Base-by-base conservation (phyloP, 2,888 invertebrate genomes). In the Notodonta ziczac region DNA sequence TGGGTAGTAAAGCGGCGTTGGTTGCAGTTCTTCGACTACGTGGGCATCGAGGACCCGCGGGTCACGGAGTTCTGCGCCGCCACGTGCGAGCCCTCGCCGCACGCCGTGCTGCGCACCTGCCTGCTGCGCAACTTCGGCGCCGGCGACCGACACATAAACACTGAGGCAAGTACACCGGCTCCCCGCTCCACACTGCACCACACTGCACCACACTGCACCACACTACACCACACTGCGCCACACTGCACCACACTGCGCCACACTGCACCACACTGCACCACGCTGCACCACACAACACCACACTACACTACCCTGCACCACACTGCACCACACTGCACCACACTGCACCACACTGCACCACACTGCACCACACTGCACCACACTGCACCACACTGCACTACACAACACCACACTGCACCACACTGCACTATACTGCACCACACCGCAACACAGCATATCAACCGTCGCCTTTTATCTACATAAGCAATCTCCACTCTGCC, bases 41-140 rank as follows among this genome's bases (percentile, higher is more conserved):
- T 99, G 72, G 96, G 96, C 73, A 97, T 99, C 61, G 97, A 97
- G 83, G 99, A 99, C 94, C 98, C 98, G 0, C 95, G 99, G 70
- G 97, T 99, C 40, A 96, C 97, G 54, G 98, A 99, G 89, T 97
- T 99, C 88, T 99, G 99, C 90, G 97, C 97, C n/a, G 98, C 98
- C 86, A 98, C 98, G 0, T 98, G 98, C 56, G 99, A 99, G 90
- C 98, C 98, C 0, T 97, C 97, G 10, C 99, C 99, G 0, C 99
- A 98, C 93, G 97, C 98, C 74, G 97, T 99, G 69, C 94, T 99
- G 60, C 94, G 98, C 56, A 99, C 98, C 6, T 99, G 99, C 82
- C 94, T 99, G 63, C 97, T 98, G 84, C 93, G 98, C 71, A 99
- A 99, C 93, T 98, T 97, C 87, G 98, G 99, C 44, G 95, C 98